Evolutionary conservation across 2,113 vertebrate species (phyloP), one percentile per base, ranked within the genome.

Genomic region (Nestor notabilis): DNA sequence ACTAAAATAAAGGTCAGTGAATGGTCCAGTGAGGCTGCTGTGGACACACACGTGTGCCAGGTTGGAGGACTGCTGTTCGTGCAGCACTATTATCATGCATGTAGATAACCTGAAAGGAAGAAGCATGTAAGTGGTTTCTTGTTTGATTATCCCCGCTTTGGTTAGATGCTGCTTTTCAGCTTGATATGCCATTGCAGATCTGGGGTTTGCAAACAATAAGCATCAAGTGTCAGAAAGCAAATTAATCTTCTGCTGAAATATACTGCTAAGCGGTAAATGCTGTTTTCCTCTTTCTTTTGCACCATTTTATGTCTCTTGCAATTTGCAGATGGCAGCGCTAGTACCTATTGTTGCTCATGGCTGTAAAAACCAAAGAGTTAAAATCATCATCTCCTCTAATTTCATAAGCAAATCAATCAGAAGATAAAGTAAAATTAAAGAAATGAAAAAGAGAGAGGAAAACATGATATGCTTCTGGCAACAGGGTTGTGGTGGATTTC

Each of bases 361-460:
- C 68, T 96, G 44, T 95, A 90, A 95, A 93, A 93, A 44, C 14
- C 70, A 84, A 96, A 75, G 86, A 92, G 94, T 95, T 97, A 95
- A 96, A 87, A 84, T 84, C 79, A 68, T 92, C 77, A 79, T 89
- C 89, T 95, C 47, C 56, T 95, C 90, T 89, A 81, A 95, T 94
- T 97, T 96, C 90, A 87, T 95, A 94, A 87, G 41, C 1, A 14
- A 97, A 93, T 79, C 92, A 78, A 91, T 79, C 61, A 89, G 63
- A 80, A 95, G 76, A 96, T 95, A 94, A 93, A 95, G 52, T 87
- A 71, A 97, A 89, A 92, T 66, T 47, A 1, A 71, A 80, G 39
- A 76, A 87, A 50, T 58, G 70, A 63, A 90, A 39, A 49, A 49
- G 10, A 37, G 19, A 65, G 68, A 78, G 49, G 52, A 90, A 95